A percentile compares a stretch with the other conserved stretches of the same genome.
phyloP scores from a whole-genome alignment of 2,888 invertebrate genomes.

The Coleophora flavipennella region DNA sequence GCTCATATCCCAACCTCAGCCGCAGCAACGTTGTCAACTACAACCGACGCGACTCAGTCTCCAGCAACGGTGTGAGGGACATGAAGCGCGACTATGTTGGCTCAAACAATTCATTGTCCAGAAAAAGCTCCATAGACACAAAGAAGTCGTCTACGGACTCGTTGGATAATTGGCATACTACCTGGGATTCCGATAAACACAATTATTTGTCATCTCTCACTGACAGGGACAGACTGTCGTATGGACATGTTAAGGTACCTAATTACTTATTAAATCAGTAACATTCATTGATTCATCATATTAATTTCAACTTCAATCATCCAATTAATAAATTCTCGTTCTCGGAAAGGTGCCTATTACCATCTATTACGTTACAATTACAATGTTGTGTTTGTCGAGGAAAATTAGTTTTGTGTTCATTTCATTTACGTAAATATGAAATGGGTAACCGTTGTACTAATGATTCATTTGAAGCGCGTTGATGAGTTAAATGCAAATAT shows the following conservation, averaged over 20 bases:
- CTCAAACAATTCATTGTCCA: constrained; percentile 51
- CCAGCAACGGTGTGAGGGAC: constrained; percentile 50
- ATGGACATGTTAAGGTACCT: constrained; percentile 56
- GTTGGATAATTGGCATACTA: constrained; percentile 78
- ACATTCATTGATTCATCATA: constrained; percentile 1
- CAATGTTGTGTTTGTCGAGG: too few relatives aligned
- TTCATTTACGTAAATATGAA: too few relatives aligned
- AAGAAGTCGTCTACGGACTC: constrained; percentile 79
- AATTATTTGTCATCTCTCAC: constrained; percentile 73
- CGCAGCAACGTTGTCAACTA: constrained; percentile 53
- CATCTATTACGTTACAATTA: too few relatives aligned
- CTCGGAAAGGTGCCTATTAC: too few relatives aligned
- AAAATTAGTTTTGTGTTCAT: too few relatives aligned
- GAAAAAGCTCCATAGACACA: constrained; percentile 66
- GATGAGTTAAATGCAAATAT: neutral
- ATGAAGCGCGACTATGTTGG: constrained; percentile 71
- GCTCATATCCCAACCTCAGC: constrained; percentile 53
- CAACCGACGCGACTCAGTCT: constrained; percentile 55
- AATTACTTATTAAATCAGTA: constrained; percentile 6
- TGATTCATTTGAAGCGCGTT: neutral
- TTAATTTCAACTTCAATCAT: neutral
- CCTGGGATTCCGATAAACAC: constrained; percentile 78
- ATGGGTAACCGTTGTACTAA: too few relatives aligned
- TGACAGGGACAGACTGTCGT: constrained; percentile 69
- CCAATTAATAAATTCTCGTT: too few relatives aligned